Conservation (phyloP, 2,113 vertebrate genomes). For the Chunga burmeisteri region DNA sequence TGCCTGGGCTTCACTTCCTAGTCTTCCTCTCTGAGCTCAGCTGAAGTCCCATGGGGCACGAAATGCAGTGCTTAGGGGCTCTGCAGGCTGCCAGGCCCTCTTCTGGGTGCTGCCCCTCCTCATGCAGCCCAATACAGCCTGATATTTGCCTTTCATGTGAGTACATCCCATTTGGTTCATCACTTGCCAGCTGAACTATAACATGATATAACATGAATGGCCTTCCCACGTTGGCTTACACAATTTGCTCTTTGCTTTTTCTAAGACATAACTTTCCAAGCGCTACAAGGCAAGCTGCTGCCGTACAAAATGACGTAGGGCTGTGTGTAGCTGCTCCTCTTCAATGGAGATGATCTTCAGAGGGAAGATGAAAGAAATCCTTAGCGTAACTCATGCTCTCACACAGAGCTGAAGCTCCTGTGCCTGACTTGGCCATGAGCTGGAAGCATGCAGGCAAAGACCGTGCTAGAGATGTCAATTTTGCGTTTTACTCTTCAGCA, state of each 20-base stretch:
- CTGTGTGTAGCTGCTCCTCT: not conserved
- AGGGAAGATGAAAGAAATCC: not conserved
- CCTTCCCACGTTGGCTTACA: not conserved
- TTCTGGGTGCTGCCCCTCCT: not conserved
- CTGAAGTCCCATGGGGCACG: not conserved
- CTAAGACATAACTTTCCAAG: not conserved
- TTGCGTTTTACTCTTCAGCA: not conserved
- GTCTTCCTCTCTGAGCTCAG: not conserved
- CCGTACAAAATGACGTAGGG: not conserved
- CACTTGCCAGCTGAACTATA: not conserved
- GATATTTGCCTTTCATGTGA: not conserved
- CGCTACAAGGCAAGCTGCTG: not conserved
- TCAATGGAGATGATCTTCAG: not conserved
- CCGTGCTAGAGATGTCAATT: not conserved
- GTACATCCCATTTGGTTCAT: not conserved
- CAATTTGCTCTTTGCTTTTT: not conserved
- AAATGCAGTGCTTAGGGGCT: not conserved
- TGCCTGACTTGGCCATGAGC: not conserved
- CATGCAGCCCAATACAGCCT: not conserved
- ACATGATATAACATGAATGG: not conserved
- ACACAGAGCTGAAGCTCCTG: not conserved
- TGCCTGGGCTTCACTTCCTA: fast-evolving
- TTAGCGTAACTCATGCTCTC: not conserved
- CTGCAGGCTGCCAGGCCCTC: not conserved
- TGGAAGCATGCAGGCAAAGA: not conserved